phyloP scores from a whole-genome alignment of 2,113 vertebrate species.

The Ginglymostoma cirratum region DNA sequence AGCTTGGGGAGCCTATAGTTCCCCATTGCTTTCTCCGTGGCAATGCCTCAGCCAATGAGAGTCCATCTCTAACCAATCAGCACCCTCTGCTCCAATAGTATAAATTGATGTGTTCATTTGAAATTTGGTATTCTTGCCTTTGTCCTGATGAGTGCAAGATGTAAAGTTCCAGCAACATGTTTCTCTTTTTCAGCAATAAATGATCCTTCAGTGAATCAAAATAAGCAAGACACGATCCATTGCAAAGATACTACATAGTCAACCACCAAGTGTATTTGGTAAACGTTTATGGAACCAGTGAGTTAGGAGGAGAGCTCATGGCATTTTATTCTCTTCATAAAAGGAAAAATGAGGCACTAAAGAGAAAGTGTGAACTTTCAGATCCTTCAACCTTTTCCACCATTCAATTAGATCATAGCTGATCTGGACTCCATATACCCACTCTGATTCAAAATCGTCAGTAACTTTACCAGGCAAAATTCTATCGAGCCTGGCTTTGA shows the following conservation, averaged over 20 bases:
- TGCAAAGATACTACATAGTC: not conserved
- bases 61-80: not conserved
- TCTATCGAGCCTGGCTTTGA: not conserved
- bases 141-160: not conserved
- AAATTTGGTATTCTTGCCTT: not conserved
- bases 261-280: not conserved
- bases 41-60: not conserved
- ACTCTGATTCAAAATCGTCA: not conserved
- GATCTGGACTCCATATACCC: not conserved
- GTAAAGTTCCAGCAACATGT: not conserved
- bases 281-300: not conserved
- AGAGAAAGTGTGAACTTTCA: not conserved
- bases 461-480: not conserved
- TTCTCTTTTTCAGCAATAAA: not conserved
- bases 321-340: not conserved
- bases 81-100: not conserved
- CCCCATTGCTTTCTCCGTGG: not conserved
- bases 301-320: not conserved
- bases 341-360: not conserved
- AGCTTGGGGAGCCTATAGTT: not conserved
- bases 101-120: not conserved
- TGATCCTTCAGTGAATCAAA: not conserved
- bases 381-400: not conserved
- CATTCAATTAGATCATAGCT: not conserved
- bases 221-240: not conserved